Conservation (phyloP, 2,113 vertebrate species). For the Jacana jacana region DNA sequence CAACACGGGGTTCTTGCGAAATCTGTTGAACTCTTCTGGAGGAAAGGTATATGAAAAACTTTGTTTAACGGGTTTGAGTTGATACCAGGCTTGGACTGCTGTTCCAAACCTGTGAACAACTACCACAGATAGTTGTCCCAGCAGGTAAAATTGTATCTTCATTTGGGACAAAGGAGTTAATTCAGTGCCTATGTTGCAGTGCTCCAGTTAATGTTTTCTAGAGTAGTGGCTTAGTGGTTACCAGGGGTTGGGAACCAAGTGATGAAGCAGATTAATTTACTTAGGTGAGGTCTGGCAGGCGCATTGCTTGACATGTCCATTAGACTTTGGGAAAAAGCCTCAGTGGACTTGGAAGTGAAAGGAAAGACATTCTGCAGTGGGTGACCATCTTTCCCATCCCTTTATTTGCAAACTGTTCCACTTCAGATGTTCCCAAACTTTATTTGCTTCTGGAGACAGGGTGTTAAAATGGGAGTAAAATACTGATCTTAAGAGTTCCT, state of each 20-base stretch:
- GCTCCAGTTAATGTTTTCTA: not conserved
- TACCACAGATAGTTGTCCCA: not conserved
- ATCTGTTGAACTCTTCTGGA: conserved; percentile 77
- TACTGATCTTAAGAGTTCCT: not conserved
- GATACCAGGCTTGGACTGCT: not conserved
- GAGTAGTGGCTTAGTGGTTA: not conserved
- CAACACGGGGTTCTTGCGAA: conserved; percentile 76
- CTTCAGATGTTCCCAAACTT: not conserved
- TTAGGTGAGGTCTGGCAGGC: not conserved
- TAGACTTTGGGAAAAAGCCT: not conserved
- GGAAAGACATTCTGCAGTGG: not conserved
- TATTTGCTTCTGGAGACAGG: not conserved
- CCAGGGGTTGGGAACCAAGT: not conserved
- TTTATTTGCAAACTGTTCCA: not conserved
- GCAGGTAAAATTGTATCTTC: not conserved
- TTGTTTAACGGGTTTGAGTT: not conserved
- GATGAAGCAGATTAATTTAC: not conserved
- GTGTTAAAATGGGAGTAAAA: not conserved
- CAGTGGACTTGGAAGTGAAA: not conserved
- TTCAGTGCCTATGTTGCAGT: not conserved
- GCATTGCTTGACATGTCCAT: not conserved
- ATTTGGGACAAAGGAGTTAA: not conserved
- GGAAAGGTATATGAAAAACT: conserved; percentile 67
- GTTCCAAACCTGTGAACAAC: not conserved
- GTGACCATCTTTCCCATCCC: not conserved